phyloP scores from a whole-genome alignment of 2,797 vertebrate species.

The Loris lydekkerianus region DNA sequence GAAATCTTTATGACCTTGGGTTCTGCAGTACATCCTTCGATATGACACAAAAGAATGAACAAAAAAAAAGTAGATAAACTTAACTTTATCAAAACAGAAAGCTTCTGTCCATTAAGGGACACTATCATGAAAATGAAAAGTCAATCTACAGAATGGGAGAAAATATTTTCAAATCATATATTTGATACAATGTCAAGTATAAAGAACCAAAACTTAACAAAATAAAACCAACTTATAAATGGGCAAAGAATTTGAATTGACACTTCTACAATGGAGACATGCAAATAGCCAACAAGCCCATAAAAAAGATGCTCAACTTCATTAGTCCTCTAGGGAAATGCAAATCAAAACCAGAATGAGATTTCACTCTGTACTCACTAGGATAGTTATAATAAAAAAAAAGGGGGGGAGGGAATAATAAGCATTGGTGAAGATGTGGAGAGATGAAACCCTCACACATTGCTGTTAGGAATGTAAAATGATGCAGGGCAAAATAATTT shows the following conservation, averaged over 20 bases:
- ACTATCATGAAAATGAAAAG: conserved; percentile 3
- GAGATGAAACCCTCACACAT: neutral
- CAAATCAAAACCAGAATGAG: conserved; percentile 26
- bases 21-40: neutral
- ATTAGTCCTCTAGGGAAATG: neutral
- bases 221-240: neutral
- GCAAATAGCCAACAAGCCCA: neutral
- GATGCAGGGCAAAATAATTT: neutral
- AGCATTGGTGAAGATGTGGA: neutral
- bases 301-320: neutral
- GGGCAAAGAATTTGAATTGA: neutral
- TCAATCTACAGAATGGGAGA: neutral
- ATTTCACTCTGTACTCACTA: neutral
- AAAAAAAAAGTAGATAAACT: neutral
- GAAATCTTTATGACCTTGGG: conserved; percentile 27
- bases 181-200: neutral
- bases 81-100: neutral
- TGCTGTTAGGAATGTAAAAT: conserved; percentile 1
- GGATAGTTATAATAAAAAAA: neutral
- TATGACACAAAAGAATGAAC: neutral
- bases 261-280: conserved; percentile 24
- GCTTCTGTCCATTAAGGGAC: neutral
- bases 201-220: neutral
- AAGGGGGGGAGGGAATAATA: neutral
- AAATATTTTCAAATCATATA: conserved; percentile 11